These are phyloP conservation scores for Caenorhabditis angaria DNA, from an alignment of 2,888 invertebrate genomes.

Conservation along the genomic window DNA sequence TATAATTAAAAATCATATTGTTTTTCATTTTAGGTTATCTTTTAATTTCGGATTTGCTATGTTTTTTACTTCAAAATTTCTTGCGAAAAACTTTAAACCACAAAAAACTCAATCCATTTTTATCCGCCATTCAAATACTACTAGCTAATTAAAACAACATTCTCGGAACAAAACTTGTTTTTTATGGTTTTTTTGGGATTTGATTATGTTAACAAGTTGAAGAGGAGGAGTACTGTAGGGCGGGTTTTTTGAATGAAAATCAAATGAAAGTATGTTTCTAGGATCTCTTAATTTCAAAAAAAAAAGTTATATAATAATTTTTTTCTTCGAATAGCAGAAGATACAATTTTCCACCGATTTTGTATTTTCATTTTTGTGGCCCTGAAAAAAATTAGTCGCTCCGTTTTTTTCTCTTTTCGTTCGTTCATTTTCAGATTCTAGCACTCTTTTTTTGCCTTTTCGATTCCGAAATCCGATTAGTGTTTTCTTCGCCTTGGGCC, in stretches of 20 bases:
- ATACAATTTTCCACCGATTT: too few species aligned
- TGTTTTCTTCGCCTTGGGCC: not conserved
- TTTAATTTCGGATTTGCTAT: too few species aligned
- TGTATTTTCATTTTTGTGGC: too few species aligned
- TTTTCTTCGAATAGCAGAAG: too few species aligned
- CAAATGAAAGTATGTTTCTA: too few species aligned
- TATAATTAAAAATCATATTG: too few species aligned
- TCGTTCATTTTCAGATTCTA: too few species aligned
- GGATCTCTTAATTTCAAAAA: not conserved
- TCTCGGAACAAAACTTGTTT: slow-evolving; percentile 1
- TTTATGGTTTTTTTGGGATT: not conserved
- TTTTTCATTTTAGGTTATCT: too few species aligned
- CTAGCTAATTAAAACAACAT: slow-evolving; percentile 2
- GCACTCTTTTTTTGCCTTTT: not conserved
- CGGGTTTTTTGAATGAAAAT: not conserved
- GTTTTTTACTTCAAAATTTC: not conserved
- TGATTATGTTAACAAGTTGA: slow-evolving; percentile 1
- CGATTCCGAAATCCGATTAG: not conserved
- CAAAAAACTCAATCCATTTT: not conserved
- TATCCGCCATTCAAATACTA: not conserved
- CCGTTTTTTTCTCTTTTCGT: too few species aligned
- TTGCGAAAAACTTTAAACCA: too few species aligned
- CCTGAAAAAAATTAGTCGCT: too few species aligned
- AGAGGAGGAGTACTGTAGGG: not conserved
- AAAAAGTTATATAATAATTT: not conserved